A percentile compares a stretch with the other conserved stretches of the same genome.
These are phyloP conservation scores for Halcyon badia DNA, from an alignment of 2,797 vertebrate species.

Conservation along the genomic window DNA sequence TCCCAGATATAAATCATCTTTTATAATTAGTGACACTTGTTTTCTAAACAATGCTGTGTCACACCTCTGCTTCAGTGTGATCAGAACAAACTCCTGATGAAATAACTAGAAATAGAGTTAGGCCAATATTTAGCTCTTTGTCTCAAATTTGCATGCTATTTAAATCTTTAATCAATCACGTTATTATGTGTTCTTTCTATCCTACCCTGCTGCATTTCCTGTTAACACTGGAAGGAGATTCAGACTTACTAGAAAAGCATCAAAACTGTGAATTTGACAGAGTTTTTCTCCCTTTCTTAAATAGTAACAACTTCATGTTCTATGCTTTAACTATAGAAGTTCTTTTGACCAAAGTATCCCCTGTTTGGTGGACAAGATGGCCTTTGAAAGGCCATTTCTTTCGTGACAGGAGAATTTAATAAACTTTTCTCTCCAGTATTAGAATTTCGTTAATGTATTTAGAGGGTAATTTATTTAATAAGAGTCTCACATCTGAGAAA, in stretches of 20 bases:
- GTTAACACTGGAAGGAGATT: not conserved
- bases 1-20: not conserved
- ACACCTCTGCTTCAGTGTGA: not conserved
- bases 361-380: not conserved
- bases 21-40: not conserved
- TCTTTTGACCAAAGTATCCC: not conserved
- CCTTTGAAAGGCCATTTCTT: not conserved
- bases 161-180: conserved; percentile 8
- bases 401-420: not conserved
- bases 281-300: not conserved
- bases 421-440: not conserved
- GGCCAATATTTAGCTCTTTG: not conserved
- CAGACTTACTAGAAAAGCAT: not conserved
- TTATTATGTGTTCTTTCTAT: not conserved
- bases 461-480: no score
- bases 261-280: not conserved
- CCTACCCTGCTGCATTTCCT: not conserved
- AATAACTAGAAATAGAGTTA: not conserved
- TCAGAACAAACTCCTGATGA: not conserved
- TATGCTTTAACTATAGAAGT: not conserved
- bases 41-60: not conserved
- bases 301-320: not conserved
- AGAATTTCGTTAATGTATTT: no score
- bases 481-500: no score
- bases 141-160: not conserved